Evolutionary conservation across 2,797 vertebrate genomes (phyloP).

Genomic region (Aulostomus chinensis): DNA sequence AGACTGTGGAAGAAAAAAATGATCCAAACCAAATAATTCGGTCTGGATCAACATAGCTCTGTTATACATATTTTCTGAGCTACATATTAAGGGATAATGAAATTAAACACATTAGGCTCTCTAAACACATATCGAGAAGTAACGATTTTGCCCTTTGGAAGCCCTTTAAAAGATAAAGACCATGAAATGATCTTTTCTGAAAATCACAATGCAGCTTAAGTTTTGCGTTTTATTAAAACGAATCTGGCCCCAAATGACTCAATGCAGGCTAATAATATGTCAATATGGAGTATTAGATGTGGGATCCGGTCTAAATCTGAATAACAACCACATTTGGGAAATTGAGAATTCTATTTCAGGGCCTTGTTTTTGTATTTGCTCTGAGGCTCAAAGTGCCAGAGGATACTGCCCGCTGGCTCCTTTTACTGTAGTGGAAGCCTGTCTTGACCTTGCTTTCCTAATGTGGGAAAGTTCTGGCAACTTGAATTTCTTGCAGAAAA

Average conservation of each 20-base stretch:
- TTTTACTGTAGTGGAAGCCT: too few species aligned
- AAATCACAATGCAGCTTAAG: constrained; percentile 14
- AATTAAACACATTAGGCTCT: constrained; percentile 8
- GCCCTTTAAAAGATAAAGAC: constrained; percentile 6
- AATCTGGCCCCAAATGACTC: constrained; percentile 19
- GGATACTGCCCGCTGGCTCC: too few species aligned
- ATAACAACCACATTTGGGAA: constrained; percentile 25
- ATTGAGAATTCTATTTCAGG: constrained; percentile 44
- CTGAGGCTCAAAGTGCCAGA: too few species aligned
- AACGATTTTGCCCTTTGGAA: constrained; percentile 8
- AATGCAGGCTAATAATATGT: constrained; percentile 18
- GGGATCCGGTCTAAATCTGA: constrained; percentile 42
- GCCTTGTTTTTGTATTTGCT: too few species aligned
- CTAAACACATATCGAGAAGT: background rate
- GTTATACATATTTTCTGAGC: constrained; percentile 12
- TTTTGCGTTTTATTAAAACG: constrained; percentile 21
- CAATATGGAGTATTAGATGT: constrained; percentile 23
- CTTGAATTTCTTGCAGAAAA: too few species aligned
- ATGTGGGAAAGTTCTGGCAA: too few species aligned
- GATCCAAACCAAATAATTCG: too few species aligned
- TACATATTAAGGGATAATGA: constrained; percentile 12
- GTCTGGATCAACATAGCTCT: constrained; percentile 2
- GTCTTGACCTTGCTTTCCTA: too few species aligned
- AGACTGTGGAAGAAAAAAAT: too few species aligned
- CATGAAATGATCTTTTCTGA: background rate